A percentile compares a stretch with the other conserved stretches of the same genome.
Conservation (phyloP, 1,140 invertebrate species). For the Drosophila yakuba region DNA sequence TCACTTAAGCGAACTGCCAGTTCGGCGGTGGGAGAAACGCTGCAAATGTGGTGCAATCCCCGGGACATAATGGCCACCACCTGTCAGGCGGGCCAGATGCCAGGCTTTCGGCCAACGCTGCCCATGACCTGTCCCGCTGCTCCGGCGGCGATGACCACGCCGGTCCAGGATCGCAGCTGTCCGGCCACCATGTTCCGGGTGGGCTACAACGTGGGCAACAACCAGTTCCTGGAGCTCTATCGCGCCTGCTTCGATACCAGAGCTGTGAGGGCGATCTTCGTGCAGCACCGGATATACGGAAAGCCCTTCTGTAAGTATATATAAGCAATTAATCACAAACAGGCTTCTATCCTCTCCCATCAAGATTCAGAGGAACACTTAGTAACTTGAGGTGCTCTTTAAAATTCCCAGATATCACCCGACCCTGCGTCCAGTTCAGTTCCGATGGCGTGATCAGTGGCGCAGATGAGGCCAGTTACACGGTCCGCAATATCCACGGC, state of each 20-base stretch:
- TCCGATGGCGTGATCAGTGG: slow-evolving; percentile 30
- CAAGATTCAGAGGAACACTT: too few species aligned
- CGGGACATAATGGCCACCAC: slow-evolving; percentile 5
- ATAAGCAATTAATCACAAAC: too few species aligned
- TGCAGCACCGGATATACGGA: slow-evolving; percentile 30
- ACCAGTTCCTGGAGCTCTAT: slow-evolving; percentile 40
- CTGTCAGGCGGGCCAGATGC: not conserved
- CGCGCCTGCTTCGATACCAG: slow-evolving; percentile 35
- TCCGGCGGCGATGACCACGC: not conserved
- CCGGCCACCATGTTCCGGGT: slow-evolving; percentile 29
- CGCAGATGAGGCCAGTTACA: slow-evolving; percentile 36
- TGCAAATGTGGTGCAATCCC: slow-evolving; percentile 38
- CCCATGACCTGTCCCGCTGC: slow-evolving; percentile 24
- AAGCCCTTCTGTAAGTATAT: slow-evolving; percentile 38
- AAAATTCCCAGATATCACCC: not conserved
- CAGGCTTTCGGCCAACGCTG: not conserved
- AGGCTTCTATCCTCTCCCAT: too few species aligned
- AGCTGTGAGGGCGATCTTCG: slow-evolving; percentile 9
- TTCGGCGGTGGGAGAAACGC: slow-evolving; percentile 7
- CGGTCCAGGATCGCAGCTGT: slow-evolving; percentile 24
- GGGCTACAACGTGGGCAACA: slow-evolving; percentile 28
- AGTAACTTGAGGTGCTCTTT: too few species aligned
- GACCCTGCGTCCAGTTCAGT: slow-evolving; percentile 34
- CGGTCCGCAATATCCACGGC: slow-evolving; percentile 8
- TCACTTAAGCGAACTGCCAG: slow-evolving; percentile 20